phyloP scores from a whole-genome alignment of 2,888 invertebrate species.

The Melieria crassipennis region DNA sequence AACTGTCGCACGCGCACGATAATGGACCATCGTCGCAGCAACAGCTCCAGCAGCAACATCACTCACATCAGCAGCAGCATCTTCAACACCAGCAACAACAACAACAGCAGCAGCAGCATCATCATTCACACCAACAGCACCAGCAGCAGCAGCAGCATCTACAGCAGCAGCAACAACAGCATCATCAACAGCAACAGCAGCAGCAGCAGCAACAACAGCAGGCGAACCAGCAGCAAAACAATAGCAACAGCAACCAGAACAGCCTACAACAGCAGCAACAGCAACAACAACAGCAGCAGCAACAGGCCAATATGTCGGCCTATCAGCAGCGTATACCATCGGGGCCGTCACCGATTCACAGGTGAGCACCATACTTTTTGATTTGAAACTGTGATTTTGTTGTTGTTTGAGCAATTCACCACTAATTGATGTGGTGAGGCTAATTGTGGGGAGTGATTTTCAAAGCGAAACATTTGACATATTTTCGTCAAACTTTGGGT shows the following conservation, averaged over 20 bases:
- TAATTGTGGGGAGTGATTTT: too few relatives aligned
- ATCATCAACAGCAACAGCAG: conserved; percentile 42
- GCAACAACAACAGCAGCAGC: conserved; percentile 47
- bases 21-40: conserved; percentile 47
- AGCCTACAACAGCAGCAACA: conserved; percentile 53
- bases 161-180: conserved; percentile 37
- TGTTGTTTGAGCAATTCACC: too few relatives aligned
- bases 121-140: conserved; percentile 48
- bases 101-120: conserved; percentile 39
- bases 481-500: too few relatives aligned
- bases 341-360: conserved; percentile 66
- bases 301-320: conserved; percentile 60
- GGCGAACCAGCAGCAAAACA: conserved; percentile 38
- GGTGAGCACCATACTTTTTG: conserved; percentile 52
- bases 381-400: neutral
- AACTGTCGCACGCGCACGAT: conserved; percentile 44
- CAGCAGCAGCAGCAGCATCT: conserved; percentile 42
- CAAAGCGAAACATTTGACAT: too few relatives aligned
- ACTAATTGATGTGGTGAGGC: too few relatives aligned
- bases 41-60: conserved; percentile 45
- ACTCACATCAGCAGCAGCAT: conserved; percentile 46
- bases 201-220: conserved; percentile 41
- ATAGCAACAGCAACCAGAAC: conserved; percentile 43
- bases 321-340: conserved; percentile 65
- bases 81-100: conserved; percentile 46